Evolutionary conservation across 2,113 vertebrate genomes (phyloP), one percentile per base, ranked within the genome.

Genomic region (Rana temporaria): DNA sequence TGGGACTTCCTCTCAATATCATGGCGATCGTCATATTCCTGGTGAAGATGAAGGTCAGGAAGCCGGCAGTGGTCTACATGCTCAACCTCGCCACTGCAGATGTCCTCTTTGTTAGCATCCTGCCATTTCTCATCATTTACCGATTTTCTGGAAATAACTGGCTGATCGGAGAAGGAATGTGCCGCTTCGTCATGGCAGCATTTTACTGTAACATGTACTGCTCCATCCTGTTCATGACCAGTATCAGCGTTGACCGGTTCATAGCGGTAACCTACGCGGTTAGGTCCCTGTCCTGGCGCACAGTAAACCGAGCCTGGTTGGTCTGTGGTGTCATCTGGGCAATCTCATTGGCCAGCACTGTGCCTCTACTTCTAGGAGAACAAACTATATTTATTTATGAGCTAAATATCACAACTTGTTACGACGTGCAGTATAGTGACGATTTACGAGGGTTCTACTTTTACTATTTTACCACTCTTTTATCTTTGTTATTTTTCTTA

Each of bases 121-220:
- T 99, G 4, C 98, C 97, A 0, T 96, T 97, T 67, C 96, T 94
- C 89, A 95, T 98, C 22, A 88, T 89, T 72, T 99, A 99, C 81
- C 95, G 97, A 88, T 98, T 94, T 75, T 91, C 93, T 0, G 96
- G 96, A 80, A 98, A 95, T 7, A 34, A 98, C 82, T 99, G 98
- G 98, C 71, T 66, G 15, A 97, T 96, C 26, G 96, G 97, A 22
- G 84, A 95, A 2, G 85, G 87, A 0, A 88, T 95, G 94, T 99
- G 98, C 84, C 89, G 92, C 53, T 81, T 95, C 0, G 86, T 96
- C 84, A 99, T 96, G 0, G 95, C 96, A 0, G 93, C 96, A 0
- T 98, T 98, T 87, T 97, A 98, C 84, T 94, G 94, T 85, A 98
- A 99, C 91, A 98, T 99, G 96, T 98, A 38, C 34, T 38, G 34